phyloP scores from a whole-genome alignment of 1,140 invertebrate genomes.

The Eriocheir sinensis region DNA sequence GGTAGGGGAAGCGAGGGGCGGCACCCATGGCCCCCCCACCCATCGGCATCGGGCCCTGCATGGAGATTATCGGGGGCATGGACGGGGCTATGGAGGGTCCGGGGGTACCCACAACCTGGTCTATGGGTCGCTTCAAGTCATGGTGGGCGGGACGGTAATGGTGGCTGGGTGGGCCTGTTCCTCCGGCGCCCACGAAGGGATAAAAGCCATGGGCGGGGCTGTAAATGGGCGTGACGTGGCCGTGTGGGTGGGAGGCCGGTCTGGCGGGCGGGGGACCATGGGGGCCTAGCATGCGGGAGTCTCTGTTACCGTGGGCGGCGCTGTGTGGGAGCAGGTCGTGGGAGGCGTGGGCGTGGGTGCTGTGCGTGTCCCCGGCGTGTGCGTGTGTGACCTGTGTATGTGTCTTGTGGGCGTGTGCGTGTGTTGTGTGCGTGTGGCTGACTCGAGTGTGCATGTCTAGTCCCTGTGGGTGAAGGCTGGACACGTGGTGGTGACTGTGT shows the following conservation, averaged over 20 bases:
- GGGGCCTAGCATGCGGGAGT: slow-evolving; percentile 64
- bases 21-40: slow-evolving; percentile 69
- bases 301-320: slow-evolving; percentile 49
- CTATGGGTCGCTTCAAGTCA: slow-evolving; percentile 70
- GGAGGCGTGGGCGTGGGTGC: slow-evolving; percentile 34
- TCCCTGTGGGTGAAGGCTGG: slow-evolving; percentile 49
- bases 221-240: slow-evolving; percentile 70
- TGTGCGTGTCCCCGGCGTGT: slow-evolving; percentile 19
- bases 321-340: slow-evolving; percentile 48
- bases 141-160: slow-evolving; percentile 63
- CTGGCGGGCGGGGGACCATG: slow-evolving; percentile 65
- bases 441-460: slow-evolving; percentile 14
- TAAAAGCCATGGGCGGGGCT: slow-evolving; percentile 71
- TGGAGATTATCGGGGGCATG: slow-evolving; percentile 44
- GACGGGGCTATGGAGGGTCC: slow-evolving; percentile 55
- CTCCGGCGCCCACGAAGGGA: slow-evolving; percentile 68
- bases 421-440: slow-evolving; percentile 55
- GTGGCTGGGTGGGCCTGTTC: neutral
- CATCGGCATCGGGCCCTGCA: slow-evolving; percentile 68
- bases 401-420: slow-evolving; percentile 61
- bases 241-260: slow-evolving; percentile 66
- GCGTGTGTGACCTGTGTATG: slow-evolving; percentile 55
- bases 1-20: slow-evolving; percentile 70
- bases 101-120: slow-evolving; percentile 65
- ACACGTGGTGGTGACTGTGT: slow-evolving; percentile 44